A percentile compares a stretch with the other conserved stretches of the same genome.
Evolutionary conservation across 2,113 vertebrate species (phyloP).

Genomic region (Phyllostomus hastatus): DNA sequence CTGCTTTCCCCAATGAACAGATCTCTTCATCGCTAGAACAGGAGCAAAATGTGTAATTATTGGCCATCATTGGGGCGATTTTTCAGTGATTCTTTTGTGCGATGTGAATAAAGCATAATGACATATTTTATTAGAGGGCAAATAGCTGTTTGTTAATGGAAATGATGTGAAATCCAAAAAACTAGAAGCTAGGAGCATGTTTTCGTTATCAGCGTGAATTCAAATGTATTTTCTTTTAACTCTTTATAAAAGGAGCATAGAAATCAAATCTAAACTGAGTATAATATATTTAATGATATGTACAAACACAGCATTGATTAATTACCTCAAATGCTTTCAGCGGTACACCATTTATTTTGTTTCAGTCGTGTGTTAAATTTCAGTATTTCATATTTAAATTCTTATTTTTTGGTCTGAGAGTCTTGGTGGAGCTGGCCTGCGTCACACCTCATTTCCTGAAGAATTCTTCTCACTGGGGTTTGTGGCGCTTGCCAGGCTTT

Average conservation of each 20-base stretch:
- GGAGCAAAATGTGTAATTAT: conserved; percentile 99
- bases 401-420: conserved; percentile 81
- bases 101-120: conserved; percentile 99
- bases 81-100: conserved; percentile 99
- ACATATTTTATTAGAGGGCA: conserved; percentile 99
- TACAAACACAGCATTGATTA: conserved; percentile 90
- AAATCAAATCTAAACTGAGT: conserved; percentile 90
- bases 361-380: conserved; percentile 85
- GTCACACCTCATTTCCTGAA: conserved; percentile 79
- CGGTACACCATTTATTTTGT: conserved; percentile 83
- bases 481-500: conserved; percentile 71
- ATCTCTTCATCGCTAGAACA: conserved; percentile 91
- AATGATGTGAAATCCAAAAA: conserved; percentile 91
- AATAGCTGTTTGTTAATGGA: conserved; percentile 94
- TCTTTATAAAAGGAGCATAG: conserved; percentile 88
- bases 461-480: conserved; percentile 79
- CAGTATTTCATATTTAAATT: conserved; percentile 86
- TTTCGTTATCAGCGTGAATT: conserved; percentile 89
- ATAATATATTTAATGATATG: conserved; percentile 91
- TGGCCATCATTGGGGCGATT: conserved; percentile 99
- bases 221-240: conserved; percentile 89
- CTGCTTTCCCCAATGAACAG: conserved; percentile 95
- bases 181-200: conserved; percentile 85
- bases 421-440: conserved; percentile 77
- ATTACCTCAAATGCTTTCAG: conserved; percentile 87